A percentile compares a stretch with the other conserved stretches of the same genome.
Conservation (phyloP, 2,888 invertebrate genomes). For the Eueremaeus valkanovi region DNA sequence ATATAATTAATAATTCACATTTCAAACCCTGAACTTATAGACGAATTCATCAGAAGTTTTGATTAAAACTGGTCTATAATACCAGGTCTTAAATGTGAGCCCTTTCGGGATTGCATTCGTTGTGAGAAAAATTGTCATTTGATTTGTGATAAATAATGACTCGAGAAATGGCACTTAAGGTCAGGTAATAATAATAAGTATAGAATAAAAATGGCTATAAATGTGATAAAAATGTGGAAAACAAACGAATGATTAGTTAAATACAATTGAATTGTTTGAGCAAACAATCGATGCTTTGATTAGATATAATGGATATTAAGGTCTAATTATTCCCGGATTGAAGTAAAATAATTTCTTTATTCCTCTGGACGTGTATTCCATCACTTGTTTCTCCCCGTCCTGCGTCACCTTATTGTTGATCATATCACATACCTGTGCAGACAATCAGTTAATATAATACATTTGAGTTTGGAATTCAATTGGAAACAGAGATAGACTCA, state of each 20-base stretch:
- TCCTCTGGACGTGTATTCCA: conserved; percentile 43
- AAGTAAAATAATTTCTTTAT: conserved; percentile 45
- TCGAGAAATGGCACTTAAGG: conserved; percentile 2
- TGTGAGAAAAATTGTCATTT: no score
- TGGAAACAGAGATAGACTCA: conserved; percentile 2
- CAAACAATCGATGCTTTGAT: background rate
- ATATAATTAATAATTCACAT: no score
- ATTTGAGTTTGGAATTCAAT: background rate
- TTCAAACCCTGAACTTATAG: no score
- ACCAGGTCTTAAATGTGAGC: no score
- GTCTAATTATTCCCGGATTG: conserved; percentile 44
- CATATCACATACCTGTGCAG: conserved; percentile 7
- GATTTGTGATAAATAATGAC: no score
- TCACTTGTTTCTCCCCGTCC: conserved; percentile 44
- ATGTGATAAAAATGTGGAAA: conserved; percentile 15
- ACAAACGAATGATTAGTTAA: conserved; percentile 2
- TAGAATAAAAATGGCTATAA: background rate
- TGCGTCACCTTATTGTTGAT: conserved; percentile 37
- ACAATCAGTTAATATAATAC: background rate
- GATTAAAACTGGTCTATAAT: no score
- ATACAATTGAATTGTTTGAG: conserved; percentile 4
- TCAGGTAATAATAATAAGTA: background rate
- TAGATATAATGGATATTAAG: background rate
- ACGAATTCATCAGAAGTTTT: no score
- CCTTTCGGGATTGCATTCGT: no score